Percentiles rank a stretch among this genome's conserved stretches.
phyloP scores from a whole-genome alignment of 2,113 vertebrate genomes.

The Orientallactaga bullata region DNA sequence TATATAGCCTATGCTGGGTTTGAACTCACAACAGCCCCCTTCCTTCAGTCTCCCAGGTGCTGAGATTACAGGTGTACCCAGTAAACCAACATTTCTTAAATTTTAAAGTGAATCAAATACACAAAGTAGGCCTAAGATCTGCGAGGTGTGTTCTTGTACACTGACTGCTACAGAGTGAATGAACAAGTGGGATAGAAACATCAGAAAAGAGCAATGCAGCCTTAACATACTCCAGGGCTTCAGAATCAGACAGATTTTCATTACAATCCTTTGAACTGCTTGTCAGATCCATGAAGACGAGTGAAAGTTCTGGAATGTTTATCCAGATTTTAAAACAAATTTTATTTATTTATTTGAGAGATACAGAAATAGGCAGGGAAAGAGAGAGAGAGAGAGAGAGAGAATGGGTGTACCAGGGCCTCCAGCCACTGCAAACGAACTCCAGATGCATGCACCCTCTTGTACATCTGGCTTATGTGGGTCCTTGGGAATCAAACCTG shows the following conservation, averaged over 20 bases:
- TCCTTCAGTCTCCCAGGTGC: neutral
- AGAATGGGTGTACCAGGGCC: no score
- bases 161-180: neutral
- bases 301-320: neutral
- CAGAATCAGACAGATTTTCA: neutral
- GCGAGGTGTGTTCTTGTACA: accelerated
- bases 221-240: neutral
- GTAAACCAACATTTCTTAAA: neutral
- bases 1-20: no score
- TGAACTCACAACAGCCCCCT: neutral
- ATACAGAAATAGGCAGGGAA: no score
- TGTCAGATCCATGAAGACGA: neutral
- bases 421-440: no score
- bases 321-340: neutral
- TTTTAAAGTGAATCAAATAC: neutral
- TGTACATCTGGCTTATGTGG: no score
- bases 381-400: no score
- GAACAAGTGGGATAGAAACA: neutral
- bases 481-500: no score
- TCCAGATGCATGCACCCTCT: no score
- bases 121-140: neutral
- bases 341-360: no score
- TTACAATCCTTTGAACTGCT: neutral
- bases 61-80: neutral
- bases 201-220: neutral